Evolutionary conservation across 2,113 vertebrate species (phyloP).

Genomic region (Trematocara variabile): DNA sequence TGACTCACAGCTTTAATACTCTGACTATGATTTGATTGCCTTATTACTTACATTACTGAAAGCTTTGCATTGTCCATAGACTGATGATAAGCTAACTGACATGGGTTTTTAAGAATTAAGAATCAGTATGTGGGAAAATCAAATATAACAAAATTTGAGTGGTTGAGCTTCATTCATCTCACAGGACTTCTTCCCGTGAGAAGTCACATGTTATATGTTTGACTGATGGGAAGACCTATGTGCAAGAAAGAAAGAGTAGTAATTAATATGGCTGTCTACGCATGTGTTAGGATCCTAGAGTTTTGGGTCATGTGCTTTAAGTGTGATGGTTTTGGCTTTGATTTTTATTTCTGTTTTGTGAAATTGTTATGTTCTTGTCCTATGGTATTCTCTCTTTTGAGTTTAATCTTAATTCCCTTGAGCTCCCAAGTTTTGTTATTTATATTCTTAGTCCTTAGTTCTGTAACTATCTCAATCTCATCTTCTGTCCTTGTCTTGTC

Average conservation of each 20-base stretch:
- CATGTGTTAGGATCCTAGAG: neutral
- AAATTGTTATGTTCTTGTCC: neutral
- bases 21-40: neutral
- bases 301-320: neutral
- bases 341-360: neutral
- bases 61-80: neutral
- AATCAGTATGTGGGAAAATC: neutral
- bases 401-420: neutral
- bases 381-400: neutral
- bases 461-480: neutral
- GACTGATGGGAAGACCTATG: neutral
- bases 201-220: neutral
- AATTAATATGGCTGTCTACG: neutral
- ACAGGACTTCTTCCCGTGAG: neutral
- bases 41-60: neutral
- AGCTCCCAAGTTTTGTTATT: neutral
- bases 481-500: neutral
- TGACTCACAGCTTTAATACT: neutral
- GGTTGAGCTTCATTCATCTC: neutral
- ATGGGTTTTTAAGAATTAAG: neutral
- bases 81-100: neutral
- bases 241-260: neutral
- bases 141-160: neutral
- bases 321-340: neutral
- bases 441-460: neutral